phyloP scores from a whole-genome alignment of 2,113 vertebrate genomes.

The Ceyx melanurus region DNA sequence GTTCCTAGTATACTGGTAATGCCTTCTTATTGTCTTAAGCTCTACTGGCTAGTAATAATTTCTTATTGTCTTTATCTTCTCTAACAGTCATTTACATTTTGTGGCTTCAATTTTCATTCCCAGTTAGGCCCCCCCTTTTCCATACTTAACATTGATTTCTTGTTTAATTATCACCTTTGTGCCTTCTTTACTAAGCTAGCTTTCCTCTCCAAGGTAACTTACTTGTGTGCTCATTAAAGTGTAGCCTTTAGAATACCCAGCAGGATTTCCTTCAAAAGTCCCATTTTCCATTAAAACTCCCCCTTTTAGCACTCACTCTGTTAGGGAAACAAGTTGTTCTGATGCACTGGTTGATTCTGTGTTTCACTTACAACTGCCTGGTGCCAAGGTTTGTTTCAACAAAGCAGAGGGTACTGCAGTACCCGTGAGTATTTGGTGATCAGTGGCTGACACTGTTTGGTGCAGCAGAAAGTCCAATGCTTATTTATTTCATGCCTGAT shows the following conservation, averaged over 20 bases:
- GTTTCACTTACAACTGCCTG: neutral
- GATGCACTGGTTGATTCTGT: neutral
- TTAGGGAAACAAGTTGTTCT: conserved; percentile 18
- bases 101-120: conserved; percentile 33
- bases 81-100: conserved; percentile 2
- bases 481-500: neutral
- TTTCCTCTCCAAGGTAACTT: conserved; percentile 50
- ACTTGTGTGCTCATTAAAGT: conserved; percentile 50
- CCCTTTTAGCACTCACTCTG: conserved; percentile 7
- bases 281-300: conserved; percentile 42
- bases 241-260: conserved; percentile 41
- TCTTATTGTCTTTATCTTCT: conserved; percentile 22
- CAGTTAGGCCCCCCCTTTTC: conserved; percentile 26
- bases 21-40: conserved; percentile 8
- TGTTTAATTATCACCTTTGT: conserved; percentile 65
- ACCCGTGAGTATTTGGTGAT: neutral
- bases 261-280: conserved; percentile 41
- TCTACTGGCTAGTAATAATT: conserved; percentile 15
- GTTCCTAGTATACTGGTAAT: conserved; percentile 7
- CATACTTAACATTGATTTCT: conserved; percentile 60
- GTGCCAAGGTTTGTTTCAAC: neutral
- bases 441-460: neutral
- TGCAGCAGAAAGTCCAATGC: neutral
- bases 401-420: neutral
- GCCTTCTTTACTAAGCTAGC: conserved; percentile 10